Percentiles rank a stretch among this genome's conserved stretches.
phyloP scores from a whole-genome alignment of 2,113 vertebrate species.

The Zapornia atra region DNA sequence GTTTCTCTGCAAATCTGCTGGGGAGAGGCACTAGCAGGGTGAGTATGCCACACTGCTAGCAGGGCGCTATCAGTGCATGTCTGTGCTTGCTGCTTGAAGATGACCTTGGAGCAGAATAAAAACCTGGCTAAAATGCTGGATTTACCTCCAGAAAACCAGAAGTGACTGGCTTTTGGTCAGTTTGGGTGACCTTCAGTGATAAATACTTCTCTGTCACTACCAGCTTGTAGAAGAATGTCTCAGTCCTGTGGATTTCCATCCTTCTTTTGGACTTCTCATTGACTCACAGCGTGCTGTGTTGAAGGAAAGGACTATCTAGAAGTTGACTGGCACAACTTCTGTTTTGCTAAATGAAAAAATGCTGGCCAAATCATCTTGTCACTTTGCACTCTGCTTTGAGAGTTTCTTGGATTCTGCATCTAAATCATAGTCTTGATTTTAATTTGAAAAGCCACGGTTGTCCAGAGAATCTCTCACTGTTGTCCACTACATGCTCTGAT shows the following conservation, averaged over 20 bases:
- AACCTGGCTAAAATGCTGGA: background rate
- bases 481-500: background rate
- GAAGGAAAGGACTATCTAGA: background rate
- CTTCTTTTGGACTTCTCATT: background rate
- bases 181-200: background rate
- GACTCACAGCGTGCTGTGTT: background rate
- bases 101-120: background rate
- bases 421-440: background rate
- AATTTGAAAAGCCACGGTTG: background rate
- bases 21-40: background rate
- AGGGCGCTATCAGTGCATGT: background rate
- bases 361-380: background rate
- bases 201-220: background rate
- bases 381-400: background rate
- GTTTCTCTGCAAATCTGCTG: background rate
- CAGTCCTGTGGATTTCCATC: background rate
- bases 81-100: background rate
- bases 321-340: accelerated
- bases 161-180: background rate
- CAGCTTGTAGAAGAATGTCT: background rate
- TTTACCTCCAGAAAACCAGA: background rate
- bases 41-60: background rate
- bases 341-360: background rate
- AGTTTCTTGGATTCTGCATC: background rate
- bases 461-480: background rate